These are phyloP conservation scores for Ptycholaimellus sp. DNA, from an alignment of 2,888 invertebrate genomes.

Conservation along the genomic window DNA sequence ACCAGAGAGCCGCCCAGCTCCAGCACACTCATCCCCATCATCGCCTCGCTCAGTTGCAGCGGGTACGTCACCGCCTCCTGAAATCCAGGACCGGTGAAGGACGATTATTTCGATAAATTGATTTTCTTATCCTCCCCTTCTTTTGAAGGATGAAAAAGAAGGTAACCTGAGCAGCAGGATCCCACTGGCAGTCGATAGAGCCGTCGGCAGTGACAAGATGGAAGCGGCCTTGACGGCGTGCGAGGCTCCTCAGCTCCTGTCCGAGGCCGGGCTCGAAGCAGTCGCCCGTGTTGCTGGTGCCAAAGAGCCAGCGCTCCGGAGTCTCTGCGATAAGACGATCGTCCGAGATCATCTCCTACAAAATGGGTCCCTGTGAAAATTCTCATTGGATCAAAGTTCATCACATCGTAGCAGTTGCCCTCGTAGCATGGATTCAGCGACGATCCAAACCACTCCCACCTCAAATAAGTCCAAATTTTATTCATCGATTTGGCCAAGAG, in stretches of 20 bases:
- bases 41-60: slow-evolving; percentile 57
- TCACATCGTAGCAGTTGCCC: slow-evolving; percentile 44
- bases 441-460: slow-evolving; percentile 64
- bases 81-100: too few relatives aligned
- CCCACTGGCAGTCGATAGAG: slow-evolving; percentile 64
- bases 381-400: background rate
- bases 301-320: slow-evolving; percentile 57
- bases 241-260: slow-evolving; percentile 31
- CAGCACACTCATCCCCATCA: slow-evolving; percentile 48
- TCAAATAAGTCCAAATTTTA: too few relatives aligned
- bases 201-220: slow-evolving; percentile 59
- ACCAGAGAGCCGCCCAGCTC: slow-evolving; percentile 49
- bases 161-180: too few relatives aligned
- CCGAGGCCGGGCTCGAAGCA: slow-evolving; percentile 47
- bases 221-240: background rate
- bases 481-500: too few relatives aligned
- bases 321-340: slow-evolving; percentile 72
- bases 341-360: slow-evolving; percentile 57
- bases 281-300: slow-evolving; percentile 59
- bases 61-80: slow-evolving; percentile 56
- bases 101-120: too few relatives aligned
- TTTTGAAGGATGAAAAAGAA: too few relatives aligned
- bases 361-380: slow-evolving; percentile 14
- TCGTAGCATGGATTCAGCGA: slow-evolving; percentile 77
- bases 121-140: too few relatives aligned